Evolutionary conservation across 2,113 vertebrate genomes (phyloP).

Genomic region (Cisticola juncidis): DNA sequence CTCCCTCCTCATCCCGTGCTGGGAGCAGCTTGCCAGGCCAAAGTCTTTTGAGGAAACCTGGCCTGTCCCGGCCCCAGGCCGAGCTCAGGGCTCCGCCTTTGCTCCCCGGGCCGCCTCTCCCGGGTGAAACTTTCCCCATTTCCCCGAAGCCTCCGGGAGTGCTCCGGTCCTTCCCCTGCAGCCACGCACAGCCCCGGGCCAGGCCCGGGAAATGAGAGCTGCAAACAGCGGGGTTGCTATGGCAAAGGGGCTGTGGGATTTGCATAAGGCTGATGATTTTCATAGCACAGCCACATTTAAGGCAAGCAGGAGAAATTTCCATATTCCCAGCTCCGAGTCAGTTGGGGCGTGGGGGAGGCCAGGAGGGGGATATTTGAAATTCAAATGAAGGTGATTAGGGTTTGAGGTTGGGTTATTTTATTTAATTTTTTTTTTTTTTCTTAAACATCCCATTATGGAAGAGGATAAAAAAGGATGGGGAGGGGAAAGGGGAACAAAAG

Average conservation of each 20-base stretch:
- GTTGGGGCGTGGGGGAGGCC: slow-evolving; percentile 69
- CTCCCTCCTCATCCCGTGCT: background rate
- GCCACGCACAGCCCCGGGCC: slow-evolving; percentile 31
- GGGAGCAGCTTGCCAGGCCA: background rate
- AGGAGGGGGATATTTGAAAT: slow-evolving; percentile 86
- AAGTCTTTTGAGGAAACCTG: slow-evolving; percentile 58
- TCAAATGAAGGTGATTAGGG: slow-evolving; percentile 87
- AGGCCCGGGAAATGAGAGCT: background rate
- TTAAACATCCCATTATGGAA: slow-evolving; percentile 72
- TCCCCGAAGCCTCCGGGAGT: slow-evolving; percentile 9
- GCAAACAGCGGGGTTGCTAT: slow-evolving; percentile 76
- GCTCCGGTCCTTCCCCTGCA: background rate
- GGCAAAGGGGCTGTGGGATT: slow-evolving; percentile 75
- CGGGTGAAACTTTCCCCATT: slow-evolving; percentile 30
- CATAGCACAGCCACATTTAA: slow-evolving; percentile 88
- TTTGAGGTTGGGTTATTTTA: slow-evolving; percentile 62
- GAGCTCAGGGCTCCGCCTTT: slow-evolving; percentile 5
- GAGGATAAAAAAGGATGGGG: slow-evolving; percentile 68
- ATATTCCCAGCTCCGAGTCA: slow-evolving; percentile 82
- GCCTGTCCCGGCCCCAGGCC: background rate
- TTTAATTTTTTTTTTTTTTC: slow-evolving; percentile 33
- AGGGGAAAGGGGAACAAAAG: slow-evolving; percentile 61
- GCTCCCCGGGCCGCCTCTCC: slow-evolving; percentile 31
- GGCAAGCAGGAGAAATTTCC: slow-evolving; percentile 83
- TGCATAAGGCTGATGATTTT: slow-evolving; percentile 92